Base-by-base conservation (phyloP, 2,888 invertebrate species). In the Aspidiotus destructor region DNA sequence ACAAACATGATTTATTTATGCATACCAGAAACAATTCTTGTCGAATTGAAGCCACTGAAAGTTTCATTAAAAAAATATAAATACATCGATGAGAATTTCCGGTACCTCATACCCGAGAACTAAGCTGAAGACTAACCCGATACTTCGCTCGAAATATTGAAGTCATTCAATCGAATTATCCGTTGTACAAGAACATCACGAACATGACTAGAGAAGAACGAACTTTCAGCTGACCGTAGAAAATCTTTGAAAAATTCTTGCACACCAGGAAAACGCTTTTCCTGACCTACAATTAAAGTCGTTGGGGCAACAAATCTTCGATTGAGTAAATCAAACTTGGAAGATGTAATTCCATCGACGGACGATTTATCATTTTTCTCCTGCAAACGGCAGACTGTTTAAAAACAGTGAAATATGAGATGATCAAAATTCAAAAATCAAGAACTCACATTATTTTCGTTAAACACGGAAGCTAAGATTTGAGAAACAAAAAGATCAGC, bases 221-320 rank as follows among this genome's bases (percentile, higher is more conserved):
- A 57, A 40, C 57, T 67, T 41, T 67, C 67, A 11, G 67, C 42
- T 15, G 67, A 67, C 10, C 67, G 58, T 2, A 67, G 52, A 15
- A 67, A 67, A 60, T 67, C 67, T 17, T 60, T 67, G 60, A 67
- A 67, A 67, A 67, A 67, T 60, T 67, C 67, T 41, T 67, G 67
- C 1, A 67, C 67, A 15, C 67, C 67, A 15, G 67, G 67, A 52
- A 67, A 67, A n/a, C 67, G 58, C 57, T 67, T 67, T 13, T 67
- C 67, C 28, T 42, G 42, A 11, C 67, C 67, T 11, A 67, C 60
- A 13, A 67, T 58, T 16, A 67, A 60, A 7, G 67, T 60, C 48
- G 58, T 55, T 2, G 67, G 67, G 42, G 57, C 60, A 2, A 67
- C 67, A 15, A 67, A 67, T 67, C 67, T 41, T 58, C 67, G 42